phyloP scores from a whole-genome alignment of 2,113 vertebrate species.

The Pampusana beccarii region DNA sequence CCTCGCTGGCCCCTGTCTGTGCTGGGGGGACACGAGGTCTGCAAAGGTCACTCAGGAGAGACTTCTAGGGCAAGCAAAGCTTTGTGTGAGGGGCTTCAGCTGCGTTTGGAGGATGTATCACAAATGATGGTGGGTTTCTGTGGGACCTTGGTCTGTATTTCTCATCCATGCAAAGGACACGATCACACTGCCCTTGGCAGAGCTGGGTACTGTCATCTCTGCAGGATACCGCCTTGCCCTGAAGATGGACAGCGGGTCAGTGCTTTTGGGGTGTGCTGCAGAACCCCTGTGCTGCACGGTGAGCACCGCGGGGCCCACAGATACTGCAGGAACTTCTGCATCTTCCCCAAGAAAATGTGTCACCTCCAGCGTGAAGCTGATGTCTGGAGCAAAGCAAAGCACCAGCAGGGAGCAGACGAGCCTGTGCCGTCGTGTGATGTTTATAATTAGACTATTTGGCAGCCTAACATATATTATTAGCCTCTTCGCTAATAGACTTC shows the following conservation, averaged over 20 bases:
- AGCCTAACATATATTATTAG: constrained; percentile 16
- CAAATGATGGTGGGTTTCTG: background rate
- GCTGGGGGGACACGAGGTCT: background rate
- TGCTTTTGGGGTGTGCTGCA: background rate
- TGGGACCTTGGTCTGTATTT: background rate
- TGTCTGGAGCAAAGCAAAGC: background rate
- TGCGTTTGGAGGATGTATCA: background rate
- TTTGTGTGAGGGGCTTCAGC: background rate
- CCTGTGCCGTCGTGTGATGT: background rate
- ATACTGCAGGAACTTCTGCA: background rate
- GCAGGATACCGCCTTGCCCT: background rate
- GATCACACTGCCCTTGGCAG: background rate
- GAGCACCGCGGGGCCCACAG: fast-evolving
- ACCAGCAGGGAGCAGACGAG: background rate
- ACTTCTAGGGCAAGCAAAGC: fast-evolving
- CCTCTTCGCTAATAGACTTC: constrained; percentile 33
- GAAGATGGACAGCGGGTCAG: background rate
- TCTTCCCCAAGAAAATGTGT: background rate
- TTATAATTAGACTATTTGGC: constrained; percentile 11
- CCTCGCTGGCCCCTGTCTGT: background rate
- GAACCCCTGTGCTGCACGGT: too few relatives aligned
- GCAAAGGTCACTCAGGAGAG: background rate
- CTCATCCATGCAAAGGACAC: background rate
- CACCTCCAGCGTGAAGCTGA: background rate
- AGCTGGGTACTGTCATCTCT: background rate